Conservation (phyloP, 2,797 vertebrate genomes). For the Characodon lateralis region DNA sequence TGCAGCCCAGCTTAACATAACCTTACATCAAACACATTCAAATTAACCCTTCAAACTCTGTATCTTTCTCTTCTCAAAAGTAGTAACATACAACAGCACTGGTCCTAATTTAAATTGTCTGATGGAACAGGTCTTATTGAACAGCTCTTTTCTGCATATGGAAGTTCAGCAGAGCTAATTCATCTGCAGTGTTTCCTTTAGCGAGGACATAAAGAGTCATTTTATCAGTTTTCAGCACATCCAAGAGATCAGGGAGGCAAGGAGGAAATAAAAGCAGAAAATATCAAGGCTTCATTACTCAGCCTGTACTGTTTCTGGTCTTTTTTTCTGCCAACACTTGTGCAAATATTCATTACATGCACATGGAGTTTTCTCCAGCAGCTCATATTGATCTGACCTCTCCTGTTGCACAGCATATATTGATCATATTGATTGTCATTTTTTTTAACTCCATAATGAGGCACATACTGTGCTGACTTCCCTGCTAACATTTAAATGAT, state of each 20-base stretch:
- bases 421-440: slow-evolving; percentile 51
- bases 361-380: slow-evolving; percentile 58
- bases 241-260: slow-evolving; percentile 25
- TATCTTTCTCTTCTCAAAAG: no score
- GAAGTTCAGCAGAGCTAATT: slow-evolving; percentile 2
- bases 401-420: slow-evolving; percentile 50
- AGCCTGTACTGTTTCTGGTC: slow-evolving; percentile 31
- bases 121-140: no score
- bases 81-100: no score
- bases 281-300: slow-evolving; percentile 27
- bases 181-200: slow-evolving; percentile 14
- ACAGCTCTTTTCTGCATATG: not conserved
- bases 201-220: not conserved
- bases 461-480: slow-evolving; percentile 20
- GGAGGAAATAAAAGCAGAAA: slow-evolving; percentile 40
- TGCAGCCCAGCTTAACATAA: no score
- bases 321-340: slow-evolving; percentile 41
- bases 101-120: no score
- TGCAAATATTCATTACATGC: slow-evolving; percentile 72
- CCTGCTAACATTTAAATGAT: slow-evolving; percentile 30
- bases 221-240: slow-evolving; percentile 17
- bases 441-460: slow-evolving; percentile 43
- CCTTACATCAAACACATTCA: no score
- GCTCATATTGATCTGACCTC: slow-evolving; percentile 60
- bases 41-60: no score